phyloP scores from a whole-genome alignment of 1,140 invertebrate genomes.

The Papilio dardanus region DNA sequence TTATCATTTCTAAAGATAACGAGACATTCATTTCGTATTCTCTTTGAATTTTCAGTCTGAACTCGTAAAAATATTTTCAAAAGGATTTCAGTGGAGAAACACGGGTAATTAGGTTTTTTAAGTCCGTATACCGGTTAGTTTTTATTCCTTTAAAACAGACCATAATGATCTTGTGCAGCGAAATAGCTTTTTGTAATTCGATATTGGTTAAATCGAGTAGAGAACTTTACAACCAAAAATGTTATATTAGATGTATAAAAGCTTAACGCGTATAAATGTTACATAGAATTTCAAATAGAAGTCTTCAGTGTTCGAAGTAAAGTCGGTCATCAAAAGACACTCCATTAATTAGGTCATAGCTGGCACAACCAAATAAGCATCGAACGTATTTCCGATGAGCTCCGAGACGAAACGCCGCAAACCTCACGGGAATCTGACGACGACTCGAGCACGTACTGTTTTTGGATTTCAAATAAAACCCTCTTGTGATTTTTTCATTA shows the following conservation, averaged over 20 bases:
- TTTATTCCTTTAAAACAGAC: not conserved
- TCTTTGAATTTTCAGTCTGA: not conserved
- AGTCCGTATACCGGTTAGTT: not conserved
- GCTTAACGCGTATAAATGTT: not conserved
- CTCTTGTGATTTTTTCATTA: too few species aligned
- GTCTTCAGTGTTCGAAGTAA: not conserved
- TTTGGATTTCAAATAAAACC: not conserved
- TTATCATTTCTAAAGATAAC: not conserved
- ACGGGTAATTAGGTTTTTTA: not conserved
- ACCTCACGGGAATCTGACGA: constrained; percentile 3
- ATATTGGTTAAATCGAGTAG: not conserved
- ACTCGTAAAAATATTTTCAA: not conserved
- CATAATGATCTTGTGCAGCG: not conserved
- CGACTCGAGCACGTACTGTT: not conserved
- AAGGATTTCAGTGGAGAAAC: not conserved
- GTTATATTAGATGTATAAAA: too few species aligned
- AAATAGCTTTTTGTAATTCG: not conserved
- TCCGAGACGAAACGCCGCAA: constrained; percentile 2
- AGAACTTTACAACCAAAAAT: not conserved
- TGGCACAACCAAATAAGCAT: constrained; percentile 7
- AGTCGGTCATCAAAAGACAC: constrained; percentile 21
- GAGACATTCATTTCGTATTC: not conserved
- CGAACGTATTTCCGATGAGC: constrained; percentile 14
- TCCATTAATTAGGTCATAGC: constrained; percentile 11
- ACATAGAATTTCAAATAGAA: not conserved